Base-by-base conservation (phyloP, 2,888 invertebrate species). In the Norana najaformis region DNA sequence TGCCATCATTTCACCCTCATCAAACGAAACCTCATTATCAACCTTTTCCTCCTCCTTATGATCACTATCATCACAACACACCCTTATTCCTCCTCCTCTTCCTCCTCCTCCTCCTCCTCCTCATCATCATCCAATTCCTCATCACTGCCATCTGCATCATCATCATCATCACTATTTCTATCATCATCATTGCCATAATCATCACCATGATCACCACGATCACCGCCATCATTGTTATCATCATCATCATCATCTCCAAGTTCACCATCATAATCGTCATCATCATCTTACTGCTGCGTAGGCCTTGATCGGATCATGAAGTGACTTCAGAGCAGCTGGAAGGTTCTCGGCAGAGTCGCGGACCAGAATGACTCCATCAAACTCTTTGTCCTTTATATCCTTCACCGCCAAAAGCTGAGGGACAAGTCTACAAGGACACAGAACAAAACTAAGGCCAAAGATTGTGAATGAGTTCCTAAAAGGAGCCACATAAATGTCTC, bases 351-450 rank as follows among this genome's bases (percentile, higher is more conserved):
- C 89, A 36, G 90, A 91, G 91, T 94, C 93, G 37, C 95, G 94
- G 23, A 95, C 94, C 88, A 95, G 92, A 53, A 95, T 93, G 89
- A 95, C 94, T 53, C 94, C 93, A 93, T 95, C 95, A 93, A 93
- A 95, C 88, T 93, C 93, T 1, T 91, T 35, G 89, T 94, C 94
- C 37, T 91, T 92, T 30, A 94, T 92, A 91, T 94, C 93, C 13
- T 92, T 39, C 89, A 92, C 92, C 3, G 93, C 91, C 6, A 93
- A 90, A 23, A 94, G 83, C 5, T 41, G 38, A 16, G 89, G 41
- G 13, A 91, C 35, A 53, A 89, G 34, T 36, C 91, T 91, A 53
- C 34, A 38, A 30, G 30, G 8, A 89, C 35, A 38, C 30, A 88
- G n/a, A 23, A 88, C 37, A 36, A 34, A 23, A 88, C 47, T n/a